Base-by-base conservation (phyloP, 37 sponge, comb jelly and placozoan species). In the Corticium candelabrum region DNA sequence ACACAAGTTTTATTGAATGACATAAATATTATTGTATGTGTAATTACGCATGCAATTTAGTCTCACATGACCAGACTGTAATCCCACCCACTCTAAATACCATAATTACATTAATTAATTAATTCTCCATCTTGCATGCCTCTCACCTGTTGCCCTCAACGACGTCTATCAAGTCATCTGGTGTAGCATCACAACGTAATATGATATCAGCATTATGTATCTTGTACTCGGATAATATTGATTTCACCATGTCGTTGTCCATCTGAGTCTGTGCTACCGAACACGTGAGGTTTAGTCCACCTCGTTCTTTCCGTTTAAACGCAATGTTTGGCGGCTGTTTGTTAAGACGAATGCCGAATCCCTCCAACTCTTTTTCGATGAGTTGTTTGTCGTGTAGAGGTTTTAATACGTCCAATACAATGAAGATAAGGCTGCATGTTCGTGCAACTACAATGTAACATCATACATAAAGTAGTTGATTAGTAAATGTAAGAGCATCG, bases 121-220 rank as follows among this genome's bases (percentile, higher is more conserved):
- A n/a, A n/a, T n/a, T n/a, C n/a, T n/a, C n/a, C n/a, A n/a, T n/a
- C n/a, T n/a, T n/a, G n/a, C n/a, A n/a, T n/a, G n/a, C n/a, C n/a
- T n/a, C 2, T 1, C 29, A 89, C 91, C 91, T 82, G 85, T 98
- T 98, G 1, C 99, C 99, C 77, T 98, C 99, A 7, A 99, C 87
- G 0, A 92, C 76, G 41, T 99, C 99, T 56, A 99, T 99, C 76
- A 99, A 80, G 77, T 99, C 99, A 85, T 99, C 99, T 38, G 89
- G 84, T 34, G 96, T 95, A 2, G 93, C 92, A 77, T 99, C 99
- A 75, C 94, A 92, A 15, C 89, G 84, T 35, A 99, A 79, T 0
- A 89, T 88, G 39, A 99, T 83, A 76, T 99, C 99, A 38, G 99
- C 99, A 81, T 99, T 99, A 68, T 90, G 97, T 40, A 99, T 92